Percentiles rank a stretch among this genome's conserved stretches.
Evolutionary conservation across 2,888 invertebrate species (phyloP).

Genomic region (Dioctria linearis): DNA sequence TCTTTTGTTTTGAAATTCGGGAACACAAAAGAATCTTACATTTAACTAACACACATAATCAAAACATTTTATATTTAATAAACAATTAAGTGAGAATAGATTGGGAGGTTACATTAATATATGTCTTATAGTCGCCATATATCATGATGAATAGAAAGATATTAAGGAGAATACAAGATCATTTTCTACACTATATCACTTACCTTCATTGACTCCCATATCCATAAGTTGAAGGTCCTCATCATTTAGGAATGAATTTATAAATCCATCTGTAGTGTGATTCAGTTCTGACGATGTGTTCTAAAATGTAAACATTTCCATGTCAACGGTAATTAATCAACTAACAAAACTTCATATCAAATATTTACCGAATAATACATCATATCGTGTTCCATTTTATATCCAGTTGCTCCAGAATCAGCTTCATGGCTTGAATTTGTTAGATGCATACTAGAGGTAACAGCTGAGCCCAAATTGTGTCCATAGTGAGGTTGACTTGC

Average conservation of each 20-base stretch:
- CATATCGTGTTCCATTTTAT: constrained; percentile 84
- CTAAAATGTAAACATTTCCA: constrained; percentile 65
- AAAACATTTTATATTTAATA: no score
- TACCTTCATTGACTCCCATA: constrained; percentile 91
- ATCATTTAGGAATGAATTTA: constrained; percentile 90
- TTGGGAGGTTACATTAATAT: no score
- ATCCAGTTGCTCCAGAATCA: constrained; percentile 73
- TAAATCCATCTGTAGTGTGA: constrained; percentile 86
- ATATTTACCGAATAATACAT: constrained; percentile 85
- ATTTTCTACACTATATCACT: constrained; percentile 65
- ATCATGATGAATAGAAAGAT: no score
- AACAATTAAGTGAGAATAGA: no score
- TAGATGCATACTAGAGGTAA: constrained; percentile 84
- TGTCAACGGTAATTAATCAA: not conserved
- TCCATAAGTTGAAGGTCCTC: constrained; percentile 93
- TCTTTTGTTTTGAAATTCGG: no score
- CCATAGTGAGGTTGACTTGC: constrained; percentile 71
- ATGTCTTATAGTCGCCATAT: no score
- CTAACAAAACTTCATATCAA: constrained; percentile 13
- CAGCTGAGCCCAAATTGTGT: constrained; percentile 81
- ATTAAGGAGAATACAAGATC: no score
- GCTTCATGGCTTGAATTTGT: constrained; percentile 83
- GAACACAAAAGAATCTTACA: no score
- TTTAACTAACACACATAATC: no score
- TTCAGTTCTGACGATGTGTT: constrained; percentile 78